Percentiles rank a stretch among this genome's conserved stretches.
Conservation (phyloP, 1,140 invertebrate species). For the Neodiprion fabricii region DNA sequence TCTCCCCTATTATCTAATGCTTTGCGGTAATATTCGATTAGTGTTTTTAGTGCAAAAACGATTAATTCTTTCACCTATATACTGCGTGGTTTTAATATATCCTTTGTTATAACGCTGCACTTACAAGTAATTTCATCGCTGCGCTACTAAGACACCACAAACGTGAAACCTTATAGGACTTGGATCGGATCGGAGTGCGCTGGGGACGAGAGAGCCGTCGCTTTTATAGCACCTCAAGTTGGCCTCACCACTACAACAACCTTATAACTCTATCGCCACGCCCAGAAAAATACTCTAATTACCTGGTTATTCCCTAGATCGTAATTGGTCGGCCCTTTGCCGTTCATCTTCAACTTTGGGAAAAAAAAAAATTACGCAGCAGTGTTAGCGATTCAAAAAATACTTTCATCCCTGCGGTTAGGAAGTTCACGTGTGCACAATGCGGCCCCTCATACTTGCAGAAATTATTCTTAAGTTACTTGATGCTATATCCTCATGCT, state of each 20-base stretch:
- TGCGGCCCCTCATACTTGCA: too few species aligned
- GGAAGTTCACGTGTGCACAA: slow-evolving; percentile 6
- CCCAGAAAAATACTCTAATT: slow-evolving; percentile 32
- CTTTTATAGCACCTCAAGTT: slow-evolving; percentile 1
- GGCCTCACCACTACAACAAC: background rate
- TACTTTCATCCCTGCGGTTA: slow-evolving; percentile 13
- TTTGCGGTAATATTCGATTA: background rate
- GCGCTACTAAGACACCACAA: background rate
- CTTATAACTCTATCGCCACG: slow-evolving; percentile 10
- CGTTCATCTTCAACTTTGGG: background rate
- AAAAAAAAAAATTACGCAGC: too few species aligned
- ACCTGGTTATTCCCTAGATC: background rate
- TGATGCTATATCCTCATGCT: too few species aligned
- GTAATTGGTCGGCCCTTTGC: background rate
- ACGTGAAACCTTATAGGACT: slow-evolving; percentile 7
- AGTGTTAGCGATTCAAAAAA: too few species aligned
- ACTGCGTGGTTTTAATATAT: too few species aligned
- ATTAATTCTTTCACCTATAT: too few species aligned
- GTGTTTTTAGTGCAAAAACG: too few species aligned
- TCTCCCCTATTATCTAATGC: background rate
- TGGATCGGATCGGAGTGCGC: background rate
- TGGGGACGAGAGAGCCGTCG: background rate
- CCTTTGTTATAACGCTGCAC: background rate
- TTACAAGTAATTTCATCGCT: slow-evolving; percentile 3
- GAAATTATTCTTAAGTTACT: too few species aligned